Conservation (phyloP, 1,140 invertebrate species). For the Drosophila tsacasi region DNA sequence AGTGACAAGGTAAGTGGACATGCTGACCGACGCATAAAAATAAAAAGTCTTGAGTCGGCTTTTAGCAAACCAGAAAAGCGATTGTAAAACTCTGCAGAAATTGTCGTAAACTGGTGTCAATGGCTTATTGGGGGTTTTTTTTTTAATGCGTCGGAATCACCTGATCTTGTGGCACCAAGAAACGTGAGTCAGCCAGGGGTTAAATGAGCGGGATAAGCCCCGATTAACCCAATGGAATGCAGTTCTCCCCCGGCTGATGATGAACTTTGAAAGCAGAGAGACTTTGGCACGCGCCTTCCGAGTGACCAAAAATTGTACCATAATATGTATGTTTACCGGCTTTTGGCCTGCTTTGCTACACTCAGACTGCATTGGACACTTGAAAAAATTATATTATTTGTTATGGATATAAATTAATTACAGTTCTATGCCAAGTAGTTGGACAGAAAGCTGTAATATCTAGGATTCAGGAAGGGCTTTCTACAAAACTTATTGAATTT, state of each 20-base stretch:
- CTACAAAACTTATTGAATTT: background rate
- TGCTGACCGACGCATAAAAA: conserved; percentile 54
- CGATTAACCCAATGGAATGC: conserved; percentile 36
- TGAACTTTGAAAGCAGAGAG: conserved; percentile 28
- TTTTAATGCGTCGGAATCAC: conserved; percentile 58
- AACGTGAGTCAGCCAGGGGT: conserved; percentile 48
- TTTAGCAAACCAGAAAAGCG: conserved; percentile 26
- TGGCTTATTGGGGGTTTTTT: conserved; percentile 61
- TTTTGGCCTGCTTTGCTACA: conserved; percentile 43
- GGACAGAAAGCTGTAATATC: background rate
- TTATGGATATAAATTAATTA: background rate
- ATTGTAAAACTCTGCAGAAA: conserved; percentile 54
- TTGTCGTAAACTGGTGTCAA: conserved; percentile 53
- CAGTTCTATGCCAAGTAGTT: background rate
- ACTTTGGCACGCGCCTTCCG: conserved; percentile 66
- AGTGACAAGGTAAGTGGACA: conserved; percentile 41
- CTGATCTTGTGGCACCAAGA: conserved; percentile 48
- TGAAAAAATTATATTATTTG: background rate
- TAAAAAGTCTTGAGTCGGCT: conserved; percentile 37
- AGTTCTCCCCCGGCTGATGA: conserved; percentile 20
- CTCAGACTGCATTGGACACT: background rate
- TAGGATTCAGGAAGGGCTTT: too few species aligned
- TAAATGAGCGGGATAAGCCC: conserved; percentile 43
- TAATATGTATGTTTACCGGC: conserved; percentile 61
- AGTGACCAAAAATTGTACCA: conserved; percentile 39